Evolutionary conservation across 2,113 vertebrate species (phyloP).

Genomic region (Syngnathoides biaculeatus): DNA sequence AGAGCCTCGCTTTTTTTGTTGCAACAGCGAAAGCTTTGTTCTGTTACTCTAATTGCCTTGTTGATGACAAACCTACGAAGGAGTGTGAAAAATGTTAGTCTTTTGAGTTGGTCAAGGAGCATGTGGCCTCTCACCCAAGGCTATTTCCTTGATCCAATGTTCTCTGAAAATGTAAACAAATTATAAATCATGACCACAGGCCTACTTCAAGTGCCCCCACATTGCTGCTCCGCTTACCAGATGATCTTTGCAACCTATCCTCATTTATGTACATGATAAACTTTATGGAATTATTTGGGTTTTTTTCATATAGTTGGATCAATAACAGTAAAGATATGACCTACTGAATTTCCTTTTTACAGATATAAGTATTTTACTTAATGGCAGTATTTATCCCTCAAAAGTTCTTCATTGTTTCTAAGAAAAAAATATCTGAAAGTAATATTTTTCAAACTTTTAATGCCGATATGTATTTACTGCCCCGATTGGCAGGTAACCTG

Average conservation of each 20-base stretch:
- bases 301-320: too few species aligned
- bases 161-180: not conserved
- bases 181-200: not conserved
- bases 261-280: not conserved
- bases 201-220: not conserved
- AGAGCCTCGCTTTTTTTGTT: not conserved
- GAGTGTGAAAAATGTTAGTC: conserved; percentile 23
- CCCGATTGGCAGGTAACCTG: too few species aligned
- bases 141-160: not conserved
- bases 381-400: too few species aligned
- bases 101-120: not conserved
- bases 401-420: too few species aligned
- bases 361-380: too few species aligned
- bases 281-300: too few species aligned
- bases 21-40: conserved; percentile 37
- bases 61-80: conserved; percentile 28
- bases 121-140: not conserved
- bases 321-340: too few species aligned
- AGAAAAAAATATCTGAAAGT: too few species aligned
- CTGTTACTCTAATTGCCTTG: conserved; percentile 25
- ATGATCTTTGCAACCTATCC: not conserved
- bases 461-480: too few species aligned
- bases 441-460: too few species aligned
- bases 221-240: not conserved
- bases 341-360: too few species aligned